Base-by-base conservation (phyloP, 2,888 invertebrate species). In the Drosophila neonasuta region DNA sequence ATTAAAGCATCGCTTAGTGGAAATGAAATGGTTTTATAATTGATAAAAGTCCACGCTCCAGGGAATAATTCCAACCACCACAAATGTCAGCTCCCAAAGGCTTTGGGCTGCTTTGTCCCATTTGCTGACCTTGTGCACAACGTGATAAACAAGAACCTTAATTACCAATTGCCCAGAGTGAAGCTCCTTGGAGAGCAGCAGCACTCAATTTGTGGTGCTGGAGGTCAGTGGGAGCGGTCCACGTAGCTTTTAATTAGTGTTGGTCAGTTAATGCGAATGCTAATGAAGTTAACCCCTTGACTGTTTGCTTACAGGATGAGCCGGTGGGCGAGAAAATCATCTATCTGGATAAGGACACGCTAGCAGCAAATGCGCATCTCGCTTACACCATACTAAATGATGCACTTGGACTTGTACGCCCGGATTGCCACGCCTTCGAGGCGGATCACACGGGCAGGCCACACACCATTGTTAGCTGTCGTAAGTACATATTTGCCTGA, bases 401-500 rank as follows among this genome's bases (percentile, higher is more conserved):
- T 57, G 74, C 83, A 20, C 80, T 78, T 17, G 83, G 84, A 46
- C 70, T 90, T 6, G 52, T 91, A 9, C 80, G 74, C 29, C 88
- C 90, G 30, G 74, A 80, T 24, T 90, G 91, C 48, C 89, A 88
- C 60, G 89, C 86, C 62, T 91, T 89, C 52, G 90, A 90, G 68
- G 82, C 88, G 6, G 91, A 90, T 81, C 90, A 90, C 60, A 87
- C 87, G 3, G 89, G 88, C 34, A 80, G 87, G 42, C 86, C 90
- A 30, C 88, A 87, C 46, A 89, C 91, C 54, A 90, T 90, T 29
- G 87, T 90, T 45, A 90, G 89, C 63, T 91, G 91, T 41, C 90
- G 91, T 91, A 86, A 86, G 91, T 83, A 13, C 13, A 13, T 13
- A 11, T 6, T 36, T 4, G 36, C 36, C n/a, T 11, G 3, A 20